These are phyloP conservation scores for Zonitis immaculata DNA, from an alignment of 2,888 invertebrate genomes.

Conservation along the genomic window DNA sequence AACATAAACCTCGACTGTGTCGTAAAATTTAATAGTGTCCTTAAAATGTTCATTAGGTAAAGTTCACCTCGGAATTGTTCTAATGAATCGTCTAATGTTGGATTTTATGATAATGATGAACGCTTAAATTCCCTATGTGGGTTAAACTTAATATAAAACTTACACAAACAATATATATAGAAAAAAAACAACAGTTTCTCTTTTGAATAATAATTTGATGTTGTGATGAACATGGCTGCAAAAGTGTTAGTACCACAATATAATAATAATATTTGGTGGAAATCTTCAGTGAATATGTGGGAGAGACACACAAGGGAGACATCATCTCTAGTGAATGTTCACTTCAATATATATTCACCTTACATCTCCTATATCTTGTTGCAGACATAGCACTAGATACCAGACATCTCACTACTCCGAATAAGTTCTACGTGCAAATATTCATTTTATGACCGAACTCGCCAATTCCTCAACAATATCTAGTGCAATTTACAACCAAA, in stretches of 20 bases:
- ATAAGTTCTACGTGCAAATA: slow-evolving; percentile 17
- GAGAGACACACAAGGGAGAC: background rate
- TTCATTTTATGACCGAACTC: slow-evolving; percentile 12
- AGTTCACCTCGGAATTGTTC: slow-evolving; percentile 15
- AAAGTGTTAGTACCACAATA: no score
- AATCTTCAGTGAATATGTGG: background rate
- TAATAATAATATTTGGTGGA: background rate
- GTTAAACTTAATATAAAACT: no score
- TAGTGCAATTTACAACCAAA: background rate
- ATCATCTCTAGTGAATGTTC: background rate
- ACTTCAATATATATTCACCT: background rate
- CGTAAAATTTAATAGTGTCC: slow-evolving; percentile 24
- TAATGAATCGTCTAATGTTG: slow-evolving; percentile 24
- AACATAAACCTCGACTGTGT: slow-evolving; percentile 12
- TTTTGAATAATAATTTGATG: background rate
- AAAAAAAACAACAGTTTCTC: no score
- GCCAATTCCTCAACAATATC: background rate
- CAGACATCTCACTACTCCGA: slow-evolving; percentile 13
- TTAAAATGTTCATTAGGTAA: slow-evolving; percentile 21
- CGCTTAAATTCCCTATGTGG: no score
- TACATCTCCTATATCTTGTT: background rate
- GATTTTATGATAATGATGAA: slow-evolving; percentile 16
- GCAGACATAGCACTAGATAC: slow-evolving; percentile 15
- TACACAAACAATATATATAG: no score
- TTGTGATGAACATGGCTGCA: background rate